Base-by-base conservation (phyloP, 2,888 invertebrate species). In the Tholera decimalis region DNA sequence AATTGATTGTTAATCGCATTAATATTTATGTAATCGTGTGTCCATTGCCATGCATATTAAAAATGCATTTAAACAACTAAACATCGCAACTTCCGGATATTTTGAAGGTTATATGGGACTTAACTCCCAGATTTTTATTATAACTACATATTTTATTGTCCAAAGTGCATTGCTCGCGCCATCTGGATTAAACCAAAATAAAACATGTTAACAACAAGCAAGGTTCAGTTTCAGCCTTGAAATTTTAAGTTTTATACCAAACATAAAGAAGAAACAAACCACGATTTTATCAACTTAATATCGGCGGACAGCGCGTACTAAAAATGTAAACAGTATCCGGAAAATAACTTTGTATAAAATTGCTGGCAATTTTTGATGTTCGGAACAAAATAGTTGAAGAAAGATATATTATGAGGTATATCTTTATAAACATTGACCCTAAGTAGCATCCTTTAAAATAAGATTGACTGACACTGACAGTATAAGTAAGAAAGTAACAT, bases 91-190 rank as follows among this genome's bases (percentile, higher is more conserved):
- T n/a, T n/a, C 26, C 30, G 15, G 26, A 2, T 30, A 8, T 55
- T 46, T 53, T n/a, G 24, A 62, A 63, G 22, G 49, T 33, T 24
- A 6, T n/a, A 35, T 28, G 18, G 24, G 11, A n/a, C n/a, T n/a
- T n/a, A n/a, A n/a, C n/a, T n/a, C n/a, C n/a, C n/a, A n/a, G n/a
- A n/a, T n/a, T n/a, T n/a, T n/a, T n/a, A n/a, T n/a, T n/a, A n/a
- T n/a, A n/a, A n/a, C n/a, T n/a, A n/a, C n/a, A n/a, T n/a, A n/a
- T n/a, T n/a, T n/a, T n/a, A n/a, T n/a, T n/a, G n/a, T n/a, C n/a
- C n/a, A n/a, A n/a, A n/a, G n/a, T n/a, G n/a, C n/a, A n/a, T n/a
- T n/a, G n/a, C n/a, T n/a, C n/a, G n/a, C n/a, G n/a, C n/a, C n/a
- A n/a, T n/a, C 9, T 20, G 11, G 8, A 20, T 0, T 11, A 11